These are phyloP conservation scores for Griposia aprilina DNA, from an alignment of 2,888 invertebrate species.

Conservation along the genomic window DNA sequence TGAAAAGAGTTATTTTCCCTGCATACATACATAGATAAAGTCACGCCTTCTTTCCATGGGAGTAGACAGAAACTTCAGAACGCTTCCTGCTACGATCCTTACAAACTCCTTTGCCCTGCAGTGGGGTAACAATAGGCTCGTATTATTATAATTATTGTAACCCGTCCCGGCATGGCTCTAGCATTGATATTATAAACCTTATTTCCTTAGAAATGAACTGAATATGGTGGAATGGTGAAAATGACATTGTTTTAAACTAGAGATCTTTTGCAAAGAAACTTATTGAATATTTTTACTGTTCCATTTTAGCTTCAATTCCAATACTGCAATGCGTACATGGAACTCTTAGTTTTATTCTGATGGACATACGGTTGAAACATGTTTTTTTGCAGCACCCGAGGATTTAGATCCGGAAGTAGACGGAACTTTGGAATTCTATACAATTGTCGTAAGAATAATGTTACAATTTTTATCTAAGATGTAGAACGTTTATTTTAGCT, in stretches of 20 bases:
- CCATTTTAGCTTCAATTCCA: not conserved
- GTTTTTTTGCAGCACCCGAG: constrained; percentile 83
- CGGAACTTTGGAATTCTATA: constrained; percentile 89
- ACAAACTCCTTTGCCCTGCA: too few species aligned
- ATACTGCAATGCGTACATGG: not conserved
- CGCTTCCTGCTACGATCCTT: too few species aligned
- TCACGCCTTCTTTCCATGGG: too few species aligned
- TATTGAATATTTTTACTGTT: not conserved
- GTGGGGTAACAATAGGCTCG: too few species aligned
- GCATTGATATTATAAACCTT: not conserved
- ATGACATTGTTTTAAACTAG: not conserved
- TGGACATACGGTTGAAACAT: not conserved
- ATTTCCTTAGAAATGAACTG: not conserved
- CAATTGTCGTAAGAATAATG: constrained; percentile 80
- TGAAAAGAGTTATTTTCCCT: too few species aligned
- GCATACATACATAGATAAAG: too few species aligned
- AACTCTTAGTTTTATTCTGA: not conserved
- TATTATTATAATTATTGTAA: too few species aligned
- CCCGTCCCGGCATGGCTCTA: not conserved
- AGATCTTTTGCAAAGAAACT: not conserved
- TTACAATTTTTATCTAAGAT: not conserved
- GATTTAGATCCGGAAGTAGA: constrained; percentile 89
- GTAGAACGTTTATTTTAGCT: constrained; percentile 9
- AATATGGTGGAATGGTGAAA: not conserved
- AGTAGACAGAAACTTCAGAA: too few species aligned